Evolutionary conservation across 2,888 invertebrate genomes (phyloP).

Genomic region (Cyclophora punctaria): DNA sequence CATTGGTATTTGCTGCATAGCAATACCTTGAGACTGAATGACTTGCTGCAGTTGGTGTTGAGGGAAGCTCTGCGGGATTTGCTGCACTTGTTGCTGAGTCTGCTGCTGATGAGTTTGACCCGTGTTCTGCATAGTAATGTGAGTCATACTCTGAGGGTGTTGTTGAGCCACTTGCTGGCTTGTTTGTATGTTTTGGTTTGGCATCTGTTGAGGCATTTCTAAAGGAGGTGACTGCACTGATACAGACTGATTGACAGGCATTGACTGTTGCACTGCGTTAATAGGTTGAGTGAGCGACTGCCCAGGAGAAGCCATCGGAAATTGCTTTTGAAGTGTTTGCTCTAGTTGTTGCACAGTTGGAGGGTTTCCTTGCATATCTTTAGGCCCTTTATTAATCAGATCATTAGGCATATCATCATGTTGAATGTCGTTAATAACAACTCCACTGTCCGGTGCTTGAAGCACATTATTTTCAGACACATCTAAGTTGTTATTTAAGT

Average conservation of each 20-base stretch:
- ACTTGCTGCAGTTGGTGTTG: constrained; percentile 72
- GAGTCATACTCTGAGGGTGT: constrained; percentile 71
- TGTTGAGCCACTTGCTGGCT: constrained; percentile 64
- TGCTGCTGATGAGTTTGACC: constrained; percentile 53
- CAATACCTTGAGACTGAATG: constrained; percentile 65
- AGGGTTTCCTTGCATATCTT: constrained; percentile 64
- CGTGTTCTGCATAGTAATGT: constrained; percentile 66
- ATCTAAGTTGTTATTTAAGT: constrained; percentile 67
- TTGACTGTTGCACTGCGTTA: constrained; percentile 61
- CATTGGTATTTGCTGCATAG: constrained; percentile 72
- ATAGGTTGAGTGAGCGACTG: constrained; percentile 69
- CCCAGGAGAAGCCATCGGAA: constrained; percentile 70
- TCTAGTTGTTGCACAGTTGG: constrained; percentile 64
- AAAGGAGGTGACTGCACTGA: constrained; percentile 70
- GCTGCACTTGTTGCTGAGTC: constrained; percentile 66
- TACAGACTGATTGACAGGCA: constrained; percentile 61
- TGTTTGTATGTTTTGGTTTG: constrained; percentile 57
- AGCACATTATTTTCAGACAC: constrained; percentile 51
- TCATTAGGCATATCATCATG: constrained; percentile 69
- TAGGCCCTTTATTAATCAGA: constrained; percentile 64
- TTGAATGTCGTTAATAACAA: constrained; percentile 69
- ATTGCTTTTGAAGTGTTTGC: constrained; percentile 67
- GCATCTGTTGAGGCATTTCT: constrained; percentile 71
- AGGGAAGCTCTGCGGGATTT: constrained; percentile 71
- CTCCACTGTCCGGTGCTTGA: constrained; percentile 70